A percentile compares a stretch with the other conserved stretches of the same genome.
These are phyloP conservation scores for Scartelaos histophorus DNA, from an alignment of 2,113 vertebrate genomes.

Conservation along the genomic window DNA sequence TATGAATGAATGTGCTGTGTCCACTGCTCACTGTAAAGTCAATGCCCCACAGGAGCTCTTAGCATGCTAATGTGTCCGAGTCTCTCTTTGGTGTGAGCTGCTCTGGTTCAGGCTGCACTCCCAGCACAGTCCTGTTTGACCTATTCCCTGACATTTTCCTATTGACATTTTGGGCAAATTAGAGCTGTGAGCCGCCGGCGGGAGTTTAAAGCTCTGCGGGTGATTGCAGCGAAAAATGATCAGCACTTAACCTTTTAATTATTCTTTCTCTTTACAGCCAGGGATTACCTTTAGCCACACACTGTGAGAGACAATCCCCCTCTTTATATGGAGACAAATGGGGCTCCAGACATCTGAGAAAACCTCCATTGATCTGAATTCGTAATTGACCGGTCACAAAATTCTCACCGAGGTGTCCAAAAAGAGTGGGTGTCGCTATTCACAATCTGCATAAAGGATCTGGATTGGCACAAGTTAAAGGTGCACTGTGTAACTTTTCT, in stretches of 20 bases:
- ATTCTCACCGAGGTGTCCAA: neutral
- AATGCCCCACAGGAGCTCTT: constrained; percentile 35
- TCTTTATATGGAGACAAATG: constrained; percentile 48
- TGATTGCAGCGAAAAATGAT: constrained; percentile 63
- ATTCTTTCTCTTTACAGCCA: constrained; percentile 59
- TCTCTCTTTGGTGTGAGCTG: constrained; percentile 44
- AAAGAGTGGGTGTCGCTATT: neutral
- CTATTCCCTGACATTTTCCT: constrained; percentile 77
- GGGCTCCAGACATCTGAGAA: constrained; percentile 30
- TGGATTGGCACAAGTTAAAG: neutral
- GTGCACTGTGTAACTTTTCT: no score
- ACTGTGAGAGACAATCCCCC: constrained; percentile 41
- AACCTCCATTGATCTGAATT: constrained; percentile 23
- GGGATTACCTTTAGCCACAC: constrained; percentile 59
- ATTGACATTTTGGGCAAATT: constrained; percentile 79
- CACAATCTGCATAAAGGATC: neutral
- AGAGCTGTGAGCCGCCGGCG: constrained; percentile 62
- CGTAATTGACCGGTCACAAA: constrained; percentile 11
- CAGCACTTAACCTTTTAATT: constrained; percentile 80
- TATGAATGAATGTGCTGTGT: constrained; percentile 23
- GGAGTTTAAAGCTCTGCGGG: constrained; percentile 62
- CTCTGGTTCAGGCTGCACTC: constrained; percentile 37
- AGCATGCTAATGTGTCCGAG: constrained; percentile 54
- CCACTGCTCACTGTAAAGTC: constrained; percentile 30
- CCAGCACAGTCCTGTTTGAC: constrained; percentile 65